Base-by-base conservation (phyloP, 2,113 vertebrate species). In the Girardinichthys multiradiatus region DNA sequence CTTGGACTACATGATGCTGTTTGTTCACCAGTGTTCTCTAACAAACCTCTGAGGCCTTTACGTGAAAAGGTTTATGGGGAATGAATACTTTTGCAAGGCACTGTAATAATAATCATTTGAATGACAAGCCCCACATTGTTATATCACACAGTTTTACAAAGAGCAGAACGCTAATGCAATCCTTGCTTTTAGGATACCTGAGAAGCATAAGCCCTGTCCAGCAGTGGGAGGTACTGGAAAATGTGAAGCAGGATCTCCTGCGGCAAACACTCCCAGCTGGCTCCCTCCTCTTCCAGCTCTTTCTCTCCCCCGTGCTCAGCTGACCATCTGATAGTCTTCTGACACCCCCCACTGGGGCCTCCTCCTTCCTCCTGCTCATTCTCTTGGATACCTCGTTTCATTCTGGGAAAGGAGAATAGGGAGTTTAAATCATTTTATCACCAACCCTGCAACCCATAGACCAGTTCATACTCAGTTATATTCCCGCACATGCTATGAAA, bases 241-340 rank as follows among this genome's bases (percentile, higher is more conserved):
- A 99, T 88, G 61, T 97, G 96, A 31, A 98, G 94, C 82, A 99
- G 91, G 42, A 98, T 94, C 84, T 99, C 97, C 81, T 96, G 96
- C 21, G 97, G 95, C 27, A 99, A 91, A 87, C 93, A 92, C 0
- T 95, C 95, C 97, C 97, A 99, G 62, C 91, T 24, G 72, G 28
- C 57, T 61, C 67, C 86, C 39, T 92, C 81, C 2, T 64, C 33
- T 13, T 64, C 24, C 48, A 57, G 42, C 12, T 85, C 74, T 24
- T 84, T 64, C 70, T 87, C 87, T 58, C 28, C 75, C 35, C 67
- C 77, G 81, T 77, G n/a, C 77, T 84, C 90, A 83, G 91, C 92
- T 62, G 85, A 79, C 65, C 92, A 95, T 85, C 96, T 96, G 68
- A 87, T 86, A 45, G 87, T 91, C 80, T 90, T 87, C 65, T 73